Conservation (phyloP, 1,140 invertebrate genomes). For the Drosophila trapezifrons region DNA sequence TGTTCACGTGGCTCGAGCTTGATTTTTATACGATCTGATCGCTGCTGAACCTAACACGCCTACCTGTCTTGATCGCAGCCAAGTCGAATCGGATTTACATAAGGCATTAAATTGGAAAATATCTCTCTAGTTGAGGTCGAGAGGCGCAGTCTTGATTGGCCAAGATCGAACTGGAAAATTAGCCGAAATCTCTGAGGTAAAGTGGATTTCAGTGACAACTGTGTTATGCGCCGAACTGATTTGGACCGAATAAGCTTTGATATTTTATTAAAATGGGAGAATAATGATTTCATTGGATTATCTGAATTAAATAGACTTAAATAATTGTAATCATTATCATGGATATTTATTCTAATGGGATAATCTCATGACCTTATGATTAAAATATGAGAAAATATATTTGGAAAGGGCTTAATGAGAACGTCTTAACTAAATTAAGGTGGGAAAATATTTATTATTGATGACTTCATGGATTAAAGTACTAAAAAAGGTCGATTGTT, state of each 20-base stretch:
- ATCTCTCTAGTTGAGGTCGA: constrained; percentile 20
- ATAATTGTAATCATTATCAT: constrained; percentile 2
- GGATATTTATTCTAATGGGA: constrained; percentile 1
- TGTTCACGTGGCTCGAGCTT: constrained; percentile 64
- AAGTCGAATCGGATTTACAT: constrained; percentile 75
- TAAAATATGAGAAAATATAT: background rate
- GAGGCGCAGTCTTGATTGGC: constrained; percentile 18
- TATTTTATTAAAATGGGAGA: constrained; percentile 6
- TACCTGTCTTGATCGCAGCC: constrained; percentile 72
- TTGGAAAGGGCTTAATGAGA: background rate
- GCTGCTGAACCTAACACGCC: constrained; percentile 42
- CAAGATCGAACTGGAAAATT: constrained; percentile 14
- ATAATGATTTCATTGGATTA: constrained; percentile 24
- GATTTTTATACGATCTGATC: constrained; percentile 55
- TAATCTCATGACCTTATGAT: background rate
- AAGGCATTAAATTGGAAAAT: constrained; percentile 47
- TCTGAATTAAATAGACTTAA: constrained; percentile 22
- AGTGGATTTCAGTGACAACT: constrained; percentile 30
- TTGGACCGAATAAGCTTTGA: constrained; percentile 9
- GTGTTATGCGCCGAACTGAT: constrained; percentile 13
- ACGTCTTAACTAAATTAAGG: background rate
- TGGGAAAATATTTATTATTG: background rate
- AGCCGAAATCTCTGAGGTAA: constrained; percentile 21
- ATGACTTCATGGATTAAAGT: background rate
- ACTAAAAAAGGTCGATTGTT: too few relatives aligned